Percentiles rank a stretch among this genome's conserved stretches.
Conservation (phyloP, 2,113 vertebrate genomes). For the Suncus etruscus region DNA sequence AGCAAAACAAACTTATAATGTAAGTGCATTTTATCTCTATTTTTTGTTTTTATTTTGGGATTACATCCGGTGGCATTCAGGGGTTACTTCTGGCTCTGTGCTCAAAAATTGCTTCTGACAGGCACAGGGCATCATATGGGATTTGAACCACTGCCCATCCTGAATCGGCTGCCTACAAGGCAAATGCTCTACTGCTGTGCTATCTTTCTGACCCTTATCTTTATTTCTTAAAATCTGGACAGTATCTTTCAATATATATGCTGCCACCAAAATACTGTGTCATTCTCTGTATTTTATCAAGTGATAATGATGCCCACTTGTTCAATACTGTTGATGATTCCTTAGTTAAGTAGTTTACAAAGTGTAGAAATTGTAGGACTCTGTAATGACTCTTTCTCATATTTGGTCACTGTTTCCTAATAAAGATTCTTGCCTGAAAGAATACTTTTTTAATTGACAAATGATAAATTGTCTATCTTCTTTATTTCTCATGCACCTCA, state of each 20-base stretch:
- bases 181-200: too few relatives aligned
- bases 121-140: too few relatives aligned
- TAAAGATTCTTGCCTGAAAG: background rate
- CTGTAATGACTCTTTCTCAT: background rate
- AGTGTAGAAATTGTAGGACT: background rate
- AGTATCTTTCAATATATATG: background rate
- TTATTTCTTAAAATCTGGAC: background rate
- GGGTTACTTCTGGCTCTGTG: too few relatives aligned
- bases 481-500: background rate
- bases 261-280: background rate
- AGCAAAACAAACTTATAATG: background rate
- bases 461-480: conserved; percentile 27
- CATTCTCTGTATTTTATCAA: background rate
- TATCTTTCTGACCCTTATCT: background rate
- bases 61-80: too few relatives aligned
- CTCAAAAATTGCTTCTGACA: too few relatives aligned
- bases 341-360: background rate
- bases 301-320: background rate
- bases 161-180: too few relatives aligned
- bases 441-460: background rate
- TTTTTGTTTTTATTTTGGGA: too few relatives aligned
- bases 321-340: background rate
- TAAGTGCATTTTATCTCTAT: background rate
- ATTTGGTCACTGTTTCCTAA: background rate
- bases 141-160: too few relatives aligned